Evolutionary conservation across 1,140 invertebrate species (phyloP), one percentile per base, ranked within the genome.

Genomic region (Pissodes strobi): DNA sequence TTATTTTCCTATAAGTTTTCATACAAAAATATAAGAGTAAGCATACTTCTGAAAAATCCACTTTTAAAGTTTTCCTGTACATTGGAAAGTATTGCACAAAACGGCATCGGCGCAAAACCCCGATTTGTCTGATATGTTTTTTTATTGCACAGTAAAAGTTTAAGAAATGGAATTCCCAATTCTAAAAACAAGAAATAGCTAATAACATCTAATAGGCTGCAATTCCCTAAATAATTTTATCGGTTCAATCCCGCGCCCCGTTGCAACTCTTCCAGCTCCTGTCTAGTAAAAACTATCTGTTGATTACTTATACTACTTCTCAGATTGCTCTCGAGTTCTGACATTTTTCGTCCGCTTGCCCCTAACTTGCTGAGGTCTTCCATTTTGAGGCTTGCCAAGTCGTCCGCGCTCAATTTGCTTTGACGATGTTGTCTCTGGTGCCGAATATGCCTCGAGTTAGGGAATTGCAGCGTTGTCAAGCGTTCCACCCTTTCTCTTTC

Each of bases 361-460:
- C 15, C 9, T 17, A 51, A 30, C 15, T 62, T 62, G 2, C 15
- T 23, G 17, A 51, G 12, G 13, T 37, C 46, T 6, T 46, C 46
- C 27, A 60, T 21, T 21, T 45, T 52, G 19, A 23, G 18, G 21
- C 13, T 58, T 6, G 9, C 12, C 22, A 59, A 43, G n/a, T 63
- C 63, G 17, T 23, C 49, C 18, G 21, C 55, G 19, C 34, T 45
- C 25, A 60, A 13, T 37, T 65, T 64, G 13, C 61, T 49, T 12
- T 58, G 49, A 12, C 63, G 49, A 41, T 74, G 69, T 51, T 74
- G 72, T 23, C 68, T 64, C 30, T 74, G 74, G 38, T 75, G 74
- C 6, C 74, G 51, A 6, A 75, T 69, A 43, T 74, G 74, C 9
- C 71, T 13, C 21, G 30, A 21, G 53, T 37, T 17, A 59, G 62